These are phyloP conservation scores for Steinernema carpocapsae DNA, from an alignment of 2,888 invertebrate genomes.

Conservation along the genomic window DNA sequence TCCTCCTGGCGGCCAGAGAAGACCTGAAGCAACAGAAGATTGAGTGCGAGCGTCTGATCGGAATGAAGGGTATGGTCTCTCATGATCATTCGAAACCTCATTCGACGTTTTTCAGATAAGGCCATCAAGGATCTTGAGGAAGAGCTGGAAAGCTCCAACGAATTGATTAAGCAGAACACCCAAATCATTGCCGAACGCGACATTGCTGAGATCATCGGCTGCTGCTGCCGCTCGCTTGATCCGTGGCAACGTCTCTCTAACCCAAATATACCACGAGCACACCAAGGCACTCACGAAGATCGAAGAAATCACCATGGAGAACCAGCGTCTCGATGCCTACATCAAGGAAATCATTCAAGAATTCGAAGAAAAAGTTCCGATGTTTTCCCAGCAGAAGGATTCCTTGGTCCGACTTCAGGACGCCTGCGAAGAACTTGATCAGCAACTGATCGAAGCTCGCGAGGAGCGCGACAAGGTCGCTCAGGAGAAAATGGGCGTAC, in stretches of 20 bases:
- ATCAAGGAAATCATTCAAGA: constrained; percentile 21
- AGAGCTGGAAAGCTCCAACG: constrained; percentile 7
- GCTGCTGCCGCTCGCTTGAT: constrained; percentile 12
- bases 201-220: constrained; percentile 13
- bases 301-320: constrained; percentile 3
- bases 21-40: neutral
- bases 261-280: constrained; percentile 14
- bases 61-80: neutral
- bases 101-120: constrained; percentile 14
- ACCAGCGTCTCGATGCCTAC: constrained; percentile 4
- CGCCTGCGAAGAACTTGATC: neutral
- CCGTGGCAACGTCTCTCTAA: constrained; percentile 15
- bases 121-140: neutral
- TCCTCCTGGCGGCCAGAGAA: neutral
- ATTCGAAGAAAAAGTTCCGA: constrained; percentile 18
- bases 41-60: neutral
- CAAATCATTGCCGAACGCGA: neutral
- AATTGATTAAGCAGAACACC: neutral
- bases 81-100: too few relatives aligned
- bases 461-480: neutral
- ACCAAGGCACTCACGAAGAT: neutral
- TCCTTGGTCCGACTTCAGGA: neutral
- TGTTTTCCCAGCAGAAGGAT: neutral
- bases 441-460: neutral
- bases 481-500: neutral